Percentiles rank a stretch among this genome's conserved stretches.
These are phyloP conservation scores for Ploceus nigricollis DNA, from an alignment of 2,113 vertebrate species.

Conservation along the genomic window DNA sequence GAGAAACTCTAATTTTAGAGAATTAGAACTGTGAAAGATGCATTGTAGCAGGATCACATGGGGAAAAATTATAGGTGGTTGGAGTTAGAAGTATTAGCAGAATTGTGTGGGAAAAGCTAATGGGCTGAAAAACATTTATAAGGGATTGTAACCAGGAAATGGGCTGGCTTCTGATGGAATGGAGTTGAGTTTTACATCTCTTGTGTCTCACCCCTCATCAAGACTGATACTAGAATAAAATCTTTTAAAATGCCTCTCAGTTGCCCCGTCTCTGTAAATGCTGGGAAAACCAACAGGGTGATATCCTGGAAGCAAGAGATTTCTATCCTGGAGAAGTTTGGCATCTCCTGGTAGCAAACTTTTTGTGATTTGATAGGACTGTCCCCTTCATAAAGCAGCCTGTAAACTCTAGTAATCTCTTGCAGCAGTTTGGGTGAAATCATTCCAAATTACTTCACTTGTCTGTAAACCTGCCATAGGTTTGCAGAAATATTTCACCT, in stretches of 20 bases:
- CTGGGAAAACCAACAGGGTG: background rate
- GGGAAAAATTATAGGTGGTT: too few species aligned
- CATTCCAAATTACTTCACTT: background rate
- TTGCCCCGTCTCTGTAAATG: background rate
- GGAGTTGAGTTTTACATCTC: background rate
- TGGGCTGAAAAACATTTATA: background rate
- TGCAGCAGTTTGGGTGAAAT: background rate
- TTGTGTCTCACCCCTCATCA: background rate
- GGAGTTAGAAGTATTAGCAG: background rate
- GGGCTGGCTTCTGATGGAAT: background rate
- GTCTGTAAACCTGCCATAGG: background rate
- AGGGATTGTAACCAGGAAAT: background rate
- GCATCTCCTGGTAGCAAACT: background rate
- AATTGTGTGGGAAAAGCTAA: background rate
- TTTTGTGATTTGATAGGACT: background rate
- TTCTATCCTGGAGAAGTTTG: background rate
- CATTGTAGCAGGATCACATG: background rate
- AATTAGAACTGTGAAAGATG: background rate
- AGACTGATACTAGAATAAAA: background rate
- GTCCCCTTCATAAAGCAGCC: background rate
- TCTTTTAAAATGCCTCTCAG: background rate
- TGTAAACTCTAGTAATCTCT: background rate
- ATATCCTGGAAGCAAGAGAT: background rate
- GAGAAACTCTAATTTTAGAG: too few species aligned
- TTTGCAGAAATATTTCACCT: background rate